A percentile compares a stretch with the other conserved stretches of the same genome.
Conservation (phyloP, 2,888 invertebrate genomes). For the Heliconius aoede region DNA sequence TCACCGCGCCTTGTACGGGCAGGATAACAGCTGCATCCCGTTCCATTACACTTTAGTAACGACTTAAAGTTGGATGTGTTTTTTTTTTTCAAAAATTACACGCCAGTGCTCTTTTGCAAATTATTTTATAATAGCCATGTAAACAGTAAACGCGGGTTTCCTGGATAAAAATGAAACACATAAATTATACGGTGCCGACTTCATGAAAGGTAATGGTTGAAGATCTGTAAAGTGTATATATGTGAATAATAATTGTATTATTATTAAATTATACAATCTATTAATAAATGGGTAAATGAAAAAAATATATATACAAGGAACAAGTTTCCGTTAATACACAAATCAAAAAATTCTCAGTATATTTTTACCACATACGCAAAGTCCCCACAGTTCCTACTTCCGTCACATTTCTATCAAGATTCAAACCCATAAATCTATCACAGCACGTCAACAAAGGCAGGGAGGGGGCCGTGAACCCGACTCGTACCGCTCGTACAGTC, state of each 20-base stretch:
- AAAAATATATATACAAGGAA: background rate
- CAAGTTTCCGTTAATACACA: background rate
- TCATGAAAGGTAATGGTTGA: background rate
- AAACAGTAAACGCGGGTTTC: conserved; percentile 33
- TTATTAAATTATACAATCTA: background rate
- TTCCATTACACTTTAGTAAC: conserved; percentile 51
- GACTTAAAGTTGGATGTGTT: conserved; percentile 22
- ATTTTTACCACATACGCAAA: background rate
- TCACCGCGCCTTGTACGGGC: conserved; percentile 47
- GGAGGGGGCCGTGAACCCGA: conserved; percentile 59
- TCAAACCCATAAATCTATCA: conserved; percentile 62
- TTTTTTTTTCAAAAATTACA: conserved; percentile 34
- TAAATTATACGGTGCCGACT: conserved; percentile 14
- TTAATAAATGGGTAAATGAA: background rate
- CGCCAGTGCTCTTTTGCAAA: conserved; percentile 37
- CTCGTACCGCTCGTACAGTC: conserved; percentile 58
- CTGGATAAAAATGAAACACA: conserved; percentile 30
- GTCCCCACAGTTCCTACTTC: conserved; percentile 23
- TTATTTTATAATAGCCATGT: conserved; percentile 43
- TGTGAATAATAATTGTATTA: background rate
- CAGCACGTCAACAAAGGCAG: conserved; percentile 52
- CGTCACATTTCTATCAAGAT: conserved; percentile 48
- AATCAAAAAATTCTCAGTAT: background rate
- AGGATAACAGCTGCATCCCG: conserved; percentile 52
- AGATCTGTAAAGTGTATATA: conserved; percentile 5